Evolutionary conservation across 2,797 vertebrate genomes (phyloP), one percentile per base, ranked within the genome.

Genomic region (Eutrigla gurnardus): DNA sequence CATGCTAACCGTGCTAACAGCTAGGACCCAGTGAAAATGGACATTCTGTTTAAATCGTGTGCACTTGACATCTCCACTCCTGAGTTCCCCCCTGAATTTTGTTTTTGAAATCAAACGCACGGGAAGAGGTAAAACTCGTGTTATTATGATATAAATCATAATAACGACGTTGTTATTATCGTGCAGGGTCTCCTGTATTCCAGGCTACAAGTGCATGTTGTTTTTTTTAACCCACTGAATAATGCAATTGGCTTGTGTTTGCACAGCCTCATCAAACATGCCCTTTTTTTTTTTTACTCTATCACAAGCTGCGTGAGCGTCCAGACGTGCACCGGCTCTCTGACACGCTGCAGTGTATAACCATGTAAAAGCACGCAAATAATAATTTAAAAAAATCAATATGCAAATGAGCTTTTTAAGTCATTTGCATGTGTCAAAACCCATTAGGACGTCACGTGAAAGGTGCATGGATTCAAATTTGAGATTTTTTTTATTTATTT

Each of bases 361-460:
- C 79, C 57, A 65, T 77, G 78, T 67, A 76, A 84, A 68, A 52
- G 17, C 67, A 67, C 68, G 81, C 67, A 77, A 81, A 84, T 60
- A 13, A 25, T 25, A 25, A n/a, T n/a, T 2, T 2, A 25, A 67
- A 88, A 91, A 87, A 91, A 86, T 81, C 75, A 75, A 84, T 85
- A 91, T 90, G 89, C 87, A 87, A 88, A 94, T 87, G 62, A 86
- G 78, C 53, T 42, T 67, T 71, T 70, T 68, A n/a, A 65, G 76
- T 86, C 77, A 90, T 93, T 90, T 91, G 89, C 92, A 93, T 90
- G 86, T 92, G 90, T 89, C 87, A 89, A 84, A 90, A 77, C 40
- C 36, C 77, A 73, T 77, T 52, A 78, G 80, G 61, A 55, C 66
- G 70, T 78, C 58, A 62, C 45, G 47, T 61, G 35, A 54, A 80